Evolutionary conservation across 2,113 vertebrate genomes (phyloP), one percentile per base, ranked within the genome.

Genomic region (Cavia aperea): DNA sequence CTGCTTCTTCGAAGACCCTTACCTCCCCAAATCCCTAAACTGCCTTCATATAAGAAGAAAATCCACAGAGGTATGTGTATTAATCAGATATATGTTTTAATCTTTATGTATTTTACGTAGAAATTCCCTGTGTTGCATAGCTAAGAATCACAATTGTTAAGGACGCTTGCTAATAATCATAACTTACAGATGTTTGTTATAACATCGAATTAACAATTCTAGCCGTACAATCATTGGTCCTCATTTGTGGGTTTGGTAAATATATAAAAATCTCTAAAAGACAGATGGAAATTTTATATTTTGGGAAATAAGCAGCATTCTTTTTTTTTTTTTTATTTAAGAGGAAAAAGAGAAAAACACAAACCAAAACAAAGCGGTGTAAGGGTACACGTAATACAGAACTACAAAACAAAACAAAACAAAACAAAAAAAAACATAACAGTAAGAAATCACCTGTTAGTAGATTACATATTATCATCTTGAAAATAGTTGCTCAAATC

Each of bases 1-100:
- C 91, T 93, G 81, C 92, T 93, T 4, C 93, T 97, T 92, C 68
- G 7, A 19, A 96, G 95, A 95, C 78, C 91, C 73, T 91, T 97
- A 91, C 91, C 90, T 97, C 94, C 95, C 63, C 91, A 95, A 79
- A 19, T 86, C 0, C 49, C 90, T 91, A 66, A 95, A 12, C 2
- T 83, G 2, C 29, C 75, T 75, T 1, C 68, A 66, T 3, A 26
- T 75, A 91, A 72, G 21, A 91, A 94, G 86, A 94, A 93, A 60
- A 12, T n/a, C 51, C 49, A 2, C 24, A 39, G 77, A 96, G 94
- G 93, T 97, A 96, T 93, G 95, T 94, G 58, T 85, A 46, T 92
- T 91, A 65, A 56, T 95, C 36, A 81, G 62, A 63, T 54, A 54
- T 6, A 24, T 88, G 8, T 90, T 56, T 93, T 89, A 87, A 62